Percentiles rank a stretch among this genome's conserved stretches.
Evolutionary conservation across 2,113 vertebrate species (phyloP).

Genomic region (Apodemus speciosus): DNA sequence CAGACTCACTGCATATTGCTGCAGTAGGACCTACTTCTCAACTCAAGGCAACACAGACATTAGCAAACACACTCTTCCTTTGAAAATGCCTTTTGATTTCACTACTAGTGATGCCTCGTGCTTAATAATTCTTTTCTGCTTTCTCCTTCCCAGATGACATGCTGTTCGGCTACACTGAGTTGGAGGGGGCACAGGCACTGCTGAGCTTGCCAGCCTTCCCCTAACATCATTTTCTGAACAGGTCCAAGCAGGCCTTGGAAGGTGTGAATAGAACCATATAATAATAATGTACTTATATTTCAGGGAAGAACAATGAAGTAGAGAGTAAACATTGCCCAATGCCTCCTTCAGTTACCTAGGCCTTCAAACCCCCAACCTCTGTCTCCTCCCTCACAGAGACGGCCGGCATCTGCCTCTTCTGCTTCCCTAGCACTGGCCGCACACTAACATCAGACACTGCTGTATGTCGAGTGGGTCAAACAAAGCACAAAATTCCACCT

Average conservation of each 20-base stretch:
- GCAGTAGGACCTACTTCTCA: conserved; percentile 58
- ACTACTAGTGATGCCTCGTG: not conserved
- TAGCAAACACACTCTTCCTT: conserved; percentile 32
- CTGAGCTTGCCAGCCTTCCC: conserved; percentile 52
- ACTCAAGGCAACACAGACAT: conserved; percentile 34
- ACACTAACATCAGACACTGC: not conserved
- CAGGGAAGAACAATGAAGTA: conserved; percentile 67
- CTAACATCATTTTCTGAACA: conserved; percentile 66
- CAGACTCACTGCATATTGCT: not conserved
- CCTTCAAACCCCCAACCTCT: conserved; percentile 42
- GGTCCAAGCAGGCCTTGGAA: conserved; percentile 80
- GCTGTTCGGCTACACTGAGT: not conserved
- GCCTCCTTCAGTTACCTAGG: conserved; percentile 34
- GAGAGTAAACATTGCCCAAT: conserved; percentile 58
- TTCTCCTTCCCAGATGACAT: not conserved
- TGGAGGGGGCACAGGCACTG: not conserved
- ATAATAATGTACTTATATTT: conserved; percentile 68
- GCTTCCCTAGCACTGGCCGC: not conserved
- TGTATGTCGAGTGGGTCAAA: not conserved
- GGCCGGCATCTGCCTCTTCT: not conserved
- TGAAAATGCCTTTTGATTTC: conserved; percentile 27
- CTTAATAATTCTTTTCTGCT: conserved; percentile 4
- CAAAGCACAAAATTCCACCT: not conserved
- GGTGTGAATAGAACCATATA: conserved; percentile 55
- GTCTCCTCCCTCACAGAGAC: not conserved